Evolutionary conservation across 2,888 invertebrate genomes (phyloP).

Genomic region (Agonopterix heracliana): DNA sequence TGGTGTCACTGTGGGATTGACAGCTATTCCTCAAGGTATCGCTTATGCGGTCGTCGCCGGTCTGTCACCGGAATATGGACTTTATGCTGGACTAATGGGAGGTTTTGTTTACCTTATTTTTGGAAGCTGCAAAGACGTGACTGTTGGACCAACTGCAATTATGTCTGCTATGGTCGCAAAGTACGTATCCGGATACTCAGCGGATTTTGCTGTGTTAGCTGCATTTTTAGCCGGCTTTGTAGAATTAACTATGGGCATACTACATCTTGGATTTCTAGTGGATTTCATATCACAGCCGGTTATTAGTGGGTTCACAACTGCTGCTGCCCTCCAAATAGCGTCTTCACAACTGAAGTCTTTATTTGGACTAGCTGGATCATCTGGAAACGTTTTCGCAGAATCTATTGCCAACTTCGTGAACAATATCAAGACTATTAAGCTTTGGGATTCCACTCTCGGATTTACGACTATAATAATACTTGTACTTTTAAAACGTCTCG

Average conservation of each 20-base stretch:
- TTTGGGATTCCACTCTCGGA: conserved; percentile 82
- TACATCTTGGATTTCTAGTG: conserved; percentile 88
- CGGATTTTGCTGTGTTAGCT: conserved; percentile 82
- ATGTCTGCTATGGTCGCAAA: conserved; percentile 87
- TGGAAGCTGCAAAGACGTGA: conserved; percentile 87
- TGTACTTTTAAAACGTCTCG: conserved; percentile 78
- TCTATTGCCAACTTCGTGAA: conserved; percentile 77
- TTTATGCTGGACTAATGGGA: conserved; percentile 93
- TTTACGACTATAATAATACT: conserved; percentile 78
- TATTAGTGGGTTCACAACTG: conserved; percentile 88
- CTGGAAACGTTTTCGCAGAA: conserved; percentile 79
- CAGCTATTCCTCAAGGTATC: conserved; percentile 89
- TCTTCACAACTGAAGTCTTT: conserved; percentile 85
- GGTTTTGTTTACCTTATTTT: conserved; percentile 92
- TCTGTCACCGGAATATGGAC: conserved; percentile 83
- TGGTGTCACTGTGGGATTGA: conserved; percentile 88
- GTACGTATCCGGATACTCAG: conserved; percentile 58
- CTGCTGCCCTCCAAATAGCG: conserved; percentile 90
- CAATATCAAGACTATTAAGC: conserved; percentile 74
- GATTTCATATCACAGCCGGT: conserved; percentile 92
- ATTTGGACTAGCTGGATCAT: conserved; percentile 78
- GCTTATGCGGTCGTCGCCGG: conserved; percentile 88
- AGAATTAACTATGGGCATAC: conserved; percentile 81
- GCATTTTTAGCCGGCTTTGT: conserved; percentile 85
- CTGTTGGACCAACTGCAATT: conserved; percentile 92